Evolutionary conservation across 2,888 invertebrate genomes (phyloP), one percentile per base, ranked within the genome.

Genomic region (Tridacna crocea): DNA sequence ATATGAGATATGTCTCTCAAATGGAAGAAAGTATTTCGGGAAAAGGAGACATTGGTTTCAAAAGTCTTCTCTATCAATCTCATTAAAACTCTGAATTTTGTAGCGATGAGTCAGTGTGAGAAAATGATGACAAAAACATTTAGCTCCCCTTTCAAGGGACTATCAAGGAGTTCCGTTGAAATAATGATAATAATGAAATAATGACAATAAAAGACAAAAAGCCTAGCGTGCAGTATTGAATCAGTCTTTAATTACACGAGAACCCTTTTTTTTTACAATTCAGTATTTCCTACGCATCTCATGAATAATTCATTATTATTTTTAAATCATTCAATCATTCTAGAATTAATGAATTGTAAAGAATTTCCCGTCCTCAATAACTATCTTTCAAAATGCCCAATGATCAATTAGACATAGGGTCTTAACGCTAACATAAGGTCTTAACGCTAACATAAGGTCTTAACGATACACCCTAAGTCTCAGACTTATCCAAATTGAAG

Each of bases 291-390:
- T 12, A 12, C 8, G 12, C 26, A 26, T 26, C 19, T 63, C 63
- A 60, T 60, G 60, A 60, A 60, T 60, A 63, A 63, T 63, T 63
- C 26, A 63, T 22, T 63, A 15, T 22, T 4, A 22, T 61, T 63
- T 63, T 27, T 12, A 26, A 63, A 63, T 63, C 26, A 63, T 63
- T 63, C 63, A 27, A 27, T 63, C 63, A 63, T 63, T 27, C 63
- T 17, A 24, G 63, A 27, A 63, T 6, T 27, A 63, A 22, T 63
- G 63, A 63, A 63, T 13, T 63, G 27, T 63, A 13, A 17, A 24
- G 12, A 61, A 36, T 36, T 36, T 36, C 36, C 24, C 17, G 10
- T 55, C 3, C 10, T 2, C 55, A 19, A 55, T n/a, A 6, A 55
- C n/a, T 55, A 55, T 55, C 19, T 4, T 10, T 55, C 55, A 19